These are phyloP conservation scores for Festucalex cinctus DNA, from an alignment of 2,113 vertebrate genomes.

Conservation along the genomic window DNA sequence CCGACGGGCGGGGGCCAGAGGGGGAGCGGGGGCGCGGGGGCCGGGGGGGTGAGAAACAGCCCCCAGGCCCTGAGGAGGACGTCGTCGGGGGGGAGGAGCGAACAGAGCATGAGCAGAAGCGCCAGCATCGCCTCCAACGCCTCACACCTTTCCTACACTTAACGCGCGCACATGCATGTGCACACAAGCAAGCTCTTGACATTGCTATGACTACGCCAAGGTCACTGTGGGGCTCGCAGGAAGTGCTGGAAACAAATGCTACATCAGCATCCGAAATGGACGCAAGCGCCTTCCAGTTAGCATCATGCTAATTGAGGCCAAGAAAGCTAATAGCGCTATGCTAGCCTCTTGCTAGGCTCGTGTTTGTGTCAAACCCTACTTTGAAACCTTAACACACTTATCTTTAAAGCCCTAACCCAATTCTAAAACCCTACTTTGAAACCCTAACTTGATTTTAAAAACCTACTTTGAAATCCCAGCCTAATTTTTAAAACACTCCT, in stretches of 20 bases:
- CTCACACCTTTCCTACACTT: conserved; percentile 96
- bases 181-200: neutral
- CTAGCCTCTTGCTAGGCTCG: neutral
- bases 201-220: neutral
- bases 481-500: too few relatives aligned
- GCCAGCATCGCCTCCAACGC: conserved; percentile 98
- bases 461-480: too few relatives aligned
- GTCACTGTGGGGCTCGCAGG: neutral
- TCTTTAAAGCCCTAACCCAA: too few relatives aligned
- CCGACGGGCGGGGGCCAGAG: conserved; percentile 85
- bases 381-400: too few relatives aligned
- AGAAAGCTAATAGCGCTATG: neutral
- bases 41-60: conserved; percentile 93
- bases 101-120: conserved; percentile 98
- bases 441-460: too few relatives aligned
- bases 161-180: conserved; percentile 52
- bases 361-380: neutral
- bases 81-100: conserved; percentile 90
- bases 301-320: neutral
- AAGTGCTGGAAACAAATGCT: conserved; percentile 56
- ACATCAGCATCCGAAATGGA: neutral
- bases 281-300: neutral
- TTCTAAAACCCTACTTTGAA: too few relatives aligned
- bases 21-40: conserved; percentile 59
- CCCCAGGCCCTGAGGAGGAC: conserved; percentile 93